These are phyloP conservation scores for Macquaria ambigua DNA, from an alignment of 2,113 vertebrate species.

Conservation along the genomic window DNA sequence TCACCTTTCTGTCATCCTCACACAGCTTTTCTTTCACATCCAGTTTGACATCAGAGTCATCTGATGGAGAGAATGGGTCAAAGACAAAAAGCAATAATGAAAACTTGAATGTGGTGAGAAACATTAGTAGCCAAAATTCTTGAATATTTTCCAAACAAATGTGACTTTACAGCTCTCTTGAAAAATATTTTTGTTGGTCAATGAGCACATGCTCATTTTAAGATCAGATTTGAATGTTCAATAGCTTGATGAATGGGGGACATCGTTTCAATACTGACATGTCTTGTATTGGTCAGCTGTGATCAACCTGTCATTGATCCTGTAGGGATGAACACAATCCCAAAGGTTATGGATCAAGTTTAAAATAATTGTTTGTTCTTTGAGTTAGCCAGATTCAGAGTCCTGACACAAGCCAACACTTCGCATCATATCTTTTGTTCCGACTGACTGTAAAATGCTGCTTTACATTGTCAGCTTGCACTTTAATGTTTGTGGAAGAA, in stretches of 20 bases:
- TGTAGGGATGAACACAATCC: not conserved
- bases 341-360: not conserved
- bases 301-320: not conserved
- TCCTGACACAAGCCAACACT: not conserved
- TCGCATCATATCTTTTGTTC: not conserved
- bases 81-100: too few species aligned
- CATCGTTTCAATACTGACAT: not conserved
- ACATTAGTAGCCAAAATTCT: too few species aligned
- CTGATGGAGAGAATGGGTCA: not conserved
- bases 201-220: not conserved
- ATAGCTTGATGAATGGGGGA: not conserved
- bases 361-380: not conserved
- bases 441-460: too few species aligned
- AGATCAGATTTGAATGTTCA: not conserved
- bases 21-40: not conserved
- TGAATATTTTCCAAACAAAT: too few species aligned
- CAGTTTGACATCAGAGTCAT: not conserved
- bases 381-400: not conserved
- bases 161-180: too few species aligned
- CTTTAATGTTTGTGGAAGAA: not conserved
- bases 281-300: not conserved
- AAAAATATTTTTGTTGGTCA: not conserved
- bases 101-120: too few species aligned
- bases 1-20: too few species aligned
- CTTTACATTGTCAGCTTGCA: too few species aligned